Percentiles rank a stretch among this genome's conserved stretches.
phyloP scores from a whole-genome alignment of 2,797 vertebrate genomes.

The Sciurus carolinensis region DNA sequence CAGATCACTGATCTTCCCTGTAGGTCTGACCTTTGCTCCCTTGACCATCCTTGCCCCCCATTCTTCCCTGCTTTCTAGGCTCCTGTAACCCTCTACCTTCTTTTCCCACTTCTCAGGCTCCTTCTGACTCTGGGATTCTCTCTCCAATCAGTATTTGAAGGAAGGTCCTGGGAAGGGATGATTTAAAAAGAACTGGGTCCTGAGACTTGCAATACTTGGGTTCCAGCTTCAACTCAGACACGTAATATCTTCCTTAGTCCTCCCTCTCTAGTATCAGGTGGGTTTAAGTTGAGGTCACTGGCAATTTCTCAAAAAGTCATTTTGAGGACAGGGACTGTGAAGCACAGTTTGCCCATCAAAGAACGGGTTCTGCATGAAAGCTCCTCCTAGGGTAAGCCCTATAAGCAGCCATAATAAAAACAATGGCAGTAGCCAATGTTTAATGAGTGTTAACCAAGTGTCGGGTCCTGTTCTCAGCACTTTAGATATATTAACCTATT shows the following conservation, averaged over 20 bases:
- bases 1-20: not conserved
- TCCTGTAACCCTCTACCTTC: not conserved
- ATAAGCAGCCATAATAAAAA: not conserved
- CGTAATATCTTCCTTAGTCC: not conserved
- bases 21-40: not conserved
- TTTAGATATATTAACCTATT: not conserved
- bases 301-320: constrained; percentile 1
- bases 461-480: not conserved
- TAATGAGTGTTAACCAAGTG: not conserved
- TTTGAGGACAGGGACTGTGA: not conserved
- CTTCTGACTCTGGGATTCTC: not conserved
- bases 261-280: not conserved
- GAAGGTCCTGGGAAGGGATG: not conserved
- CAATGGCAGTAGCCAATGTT: not conserved
- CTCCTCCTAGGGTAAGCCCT: not conserved
- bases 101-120: not conserved
- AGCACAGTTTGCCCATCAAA: not conserved
- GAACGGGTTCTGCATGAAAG: not conserved
- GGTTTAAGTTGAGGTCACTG: not conserved
- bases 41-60: no score
- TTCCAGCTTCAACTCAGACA: not conserved
- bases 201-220: not conserved
- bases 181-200: not conserved
- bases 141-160: not conserved
- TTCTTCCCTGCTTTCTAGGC: not conserved